A percentile compares a stretch with the other conserved stretches of the same genome.
Conservation (phyloP, 2,797 vertebrate species). For the Muraenolepis orangiensis region DNA sequence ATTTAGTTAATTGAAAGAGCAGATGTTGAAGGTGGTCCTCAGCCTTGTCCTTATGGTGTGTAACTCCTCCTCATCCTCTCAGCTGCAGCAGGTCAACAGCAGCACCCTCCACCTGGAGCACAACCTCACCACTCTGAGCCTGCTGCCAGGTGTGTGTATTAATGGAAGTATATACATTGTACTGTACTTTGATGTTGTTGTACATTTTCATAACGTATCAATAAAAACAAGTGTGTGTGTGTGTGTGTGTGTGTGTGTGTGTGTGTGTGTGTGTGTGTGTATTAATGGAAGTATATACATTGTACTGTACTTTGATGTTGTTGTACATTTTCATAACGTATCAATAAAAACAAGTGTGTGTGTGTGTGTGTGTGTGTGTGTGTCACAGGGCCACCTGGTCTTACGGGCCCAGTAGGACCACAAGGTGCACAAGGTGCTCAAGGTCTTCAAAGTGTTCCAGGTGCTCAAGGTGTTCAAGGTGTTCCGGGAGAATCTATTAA, state of each 20-base stretch:
- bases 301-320: background rate
- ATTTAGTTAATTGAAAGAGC: too few relatives aligned
- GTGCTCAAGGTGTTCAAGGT: too few relatives aligned
- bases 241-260: conserved; percentile 1
- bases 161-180: background rate
- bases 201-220: background rate
- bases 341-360: background rate
- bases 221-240: background rate
- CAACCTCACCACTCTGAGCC: conserved; percentile 57
- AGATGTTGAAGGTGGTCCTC: background rate
- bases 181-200: background rate
- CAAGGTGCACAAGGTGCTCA: background rate
- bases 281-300: background rate
- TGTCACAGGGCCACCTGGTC: background rate
- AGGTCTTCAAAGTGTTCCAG: too few relatives aligned
- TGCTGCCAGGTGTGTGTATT: conserved; percentile 59
- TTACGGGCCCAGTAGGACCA: background rate
- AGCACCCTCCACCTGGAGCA: conserved; percentile 42
- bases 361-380: background rate
- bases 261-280: conserved; percentile 49
- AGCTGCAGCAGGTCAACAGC: conserved; percentile 46
- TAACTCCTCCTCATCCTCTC: background rate
- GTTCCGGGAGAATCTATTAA: too few relatives aligned
- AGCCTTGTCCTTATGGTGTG: background rate
- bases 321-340: background rate